Percentiles rank a stretch among this genome's conserved stretches.
These are phyloP conservation scores for Barbus barbus DNA, from an alignment of 2,113 vertebrate species.

Conservation along the genomic window DNA sequence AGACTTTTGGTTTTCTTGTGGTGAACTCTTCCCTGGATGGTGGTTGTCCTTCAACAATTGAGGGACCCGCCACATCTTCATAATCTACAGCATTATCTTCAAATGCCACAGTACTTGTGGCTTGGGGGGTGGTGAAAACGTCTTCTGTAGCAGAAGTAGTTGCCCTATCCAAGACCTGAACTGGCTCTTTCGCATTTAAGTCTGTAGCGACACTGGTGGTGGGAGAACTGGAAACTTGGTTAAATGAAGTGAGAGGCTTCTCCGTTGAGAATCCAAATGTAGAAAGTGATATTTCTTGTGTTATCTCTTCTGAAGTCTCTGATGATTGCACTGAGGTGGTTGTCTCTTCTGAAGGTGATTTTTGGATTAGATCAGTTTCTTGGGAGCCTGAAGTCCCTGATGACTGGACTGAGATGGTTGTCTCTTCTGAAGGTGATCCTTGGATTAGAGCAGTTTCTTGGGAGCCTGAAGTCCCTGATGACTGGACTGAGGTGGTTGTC, in stretches of 20 bases:
- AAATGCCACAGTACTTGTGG: neutral
- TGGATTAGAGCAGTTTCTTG: no score
- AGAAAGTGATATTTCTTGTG: neutral
- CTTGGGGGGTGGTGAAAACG: neutral
- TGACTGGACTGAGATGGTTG: no score
- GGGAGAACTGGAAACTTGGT: neutral
- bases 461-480: no score
- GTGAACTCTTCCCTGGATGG: neutral
- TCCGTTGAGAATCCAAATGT: neutral
- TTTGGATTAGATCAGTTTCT: no score
- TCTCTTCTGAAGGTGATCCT: no score
- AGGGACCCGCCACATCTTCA: neutral
- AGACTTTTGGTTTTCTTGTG: conserved; percentile 52
- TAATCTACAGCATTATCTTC: conserved; percentile 47
- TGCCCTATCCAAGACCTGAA: neutral
- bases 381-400: no score
- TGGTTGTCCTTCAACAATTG: conserved; percentile 50
- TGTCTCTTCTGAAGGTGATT: no score
- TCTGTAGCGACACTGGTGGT: neutral
- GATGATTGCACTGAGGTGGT: neutral
- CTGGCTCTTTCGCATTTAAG: neutral
- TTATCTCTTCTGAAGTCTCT: conserved; percentile 3
- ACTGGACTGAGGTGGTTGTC: no score
- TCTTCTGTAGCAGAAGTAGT: conserved; percentile 1
- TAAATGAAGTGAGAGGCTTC: neutral